A percentile compares a stretch with the other conserved stretches of the same genome.
These are phyloP conservation scores for Pentalonia nigronervosa DNA, from an alignment of 1,140 invertebrate genomes.

Conservation along the genomic window DNA sequence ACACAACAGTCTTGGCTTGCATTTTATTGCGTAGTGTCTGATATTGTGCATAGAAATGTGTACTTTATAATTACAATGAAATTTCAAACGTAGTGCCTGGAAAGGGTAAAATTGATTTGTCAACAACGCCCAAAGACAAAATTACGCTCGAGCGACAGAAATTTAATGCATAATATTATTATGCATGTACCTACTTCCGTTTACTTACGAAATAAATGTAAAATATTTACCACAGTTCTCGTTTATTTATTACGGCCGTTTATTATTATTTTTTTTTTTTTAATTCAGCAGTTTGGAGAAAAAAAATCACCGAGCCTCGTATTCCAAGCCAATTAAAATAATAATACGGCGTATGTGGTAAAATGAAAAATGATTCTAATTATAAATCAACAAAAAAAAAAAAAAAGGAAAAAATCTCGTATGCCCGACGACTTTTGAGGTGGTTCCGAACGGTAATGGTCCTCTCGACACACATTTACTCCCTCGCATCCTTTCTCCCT, in stretches of 20 bases:
- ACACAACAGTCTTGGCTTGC: neutral
- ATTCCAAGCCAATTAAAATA: slow-evolving; percentile 17
- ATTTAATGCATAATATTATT: neutral
- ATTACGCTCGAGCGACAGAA: neutral
- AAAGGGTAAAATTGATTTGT: neutral
- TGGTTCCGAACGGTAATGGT: slow-evolving; percentile 10
- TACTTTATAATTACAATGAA: neutral
- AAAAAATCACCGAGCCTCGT: neutral
- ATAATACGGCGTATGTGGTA: neutral
- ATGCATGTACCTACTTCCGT: neutral
- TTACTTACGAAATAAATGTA: neutral
- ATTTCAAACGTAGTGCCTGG: neutral
- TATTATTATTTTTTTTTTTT: neutral
- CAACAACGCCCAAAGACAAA: neutral
- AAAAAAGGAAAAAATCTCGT: slow-evolving; percentile 28
- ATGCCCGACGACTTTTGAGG: neutral
- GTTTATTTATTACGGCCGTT: neutral
- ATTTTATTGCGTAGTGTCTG: neutral
- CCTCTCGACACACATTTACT: neutral
- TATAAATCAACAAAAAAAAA: slow-evolving; percentile 34
- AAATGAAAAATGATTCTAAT: slow-evolving; percentile 38
- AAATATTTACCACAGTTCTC: neutral
- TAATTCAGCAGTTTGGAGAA: neutral
- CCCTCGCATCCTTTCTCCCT: neutral
- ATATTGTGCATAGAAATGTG: too few species aligned